These are phyloP conservation scores for Callipepla squamata DNA, from an alignment of 2,113 vertebrate genomes.

Conservation along the genomic window DNA sequence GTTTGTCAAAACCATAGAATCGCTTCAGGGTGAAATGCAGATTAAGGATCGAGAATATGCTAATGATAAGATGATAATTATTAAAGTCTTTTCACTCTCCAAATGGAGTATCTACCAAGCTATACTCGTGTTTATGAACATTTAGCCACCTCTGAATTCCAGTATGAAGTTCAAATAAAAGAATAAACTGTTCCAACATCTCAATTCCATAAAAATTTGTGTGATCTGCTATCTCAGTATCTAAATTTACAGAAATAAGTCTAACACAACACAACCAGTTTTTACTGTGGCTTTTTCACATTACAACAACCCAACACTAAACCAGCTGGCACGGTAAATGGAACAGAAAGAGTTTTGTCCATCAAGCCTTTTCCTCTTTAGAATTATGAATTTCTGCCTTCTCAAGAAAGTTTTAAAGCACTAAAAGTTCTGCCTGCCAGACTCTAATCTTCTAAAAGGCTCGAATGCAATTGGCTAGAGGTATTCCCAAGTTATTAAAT, in stretches of 20 bases:
- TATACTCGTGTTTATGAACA: not conserved
- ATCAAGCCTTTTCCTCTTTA: not conserved
- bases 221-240: not conserved
- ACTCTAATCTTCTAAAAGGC: not conserved
- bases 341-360: not conserved
- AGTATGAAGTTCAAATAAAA: not conserved
- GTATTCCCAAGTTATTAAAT: not conserved
- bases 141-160: not conserved
- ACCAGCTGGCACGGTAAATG: not conserved
- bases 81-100: not conserved
- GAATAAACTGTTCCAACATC: not conserved
- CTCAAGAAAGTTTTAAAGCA: not conserved
- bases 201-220: not conserved
- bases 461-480: not conserved
- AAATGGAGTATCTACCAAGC: not conserved
- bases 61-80: not conserved
- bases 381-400: not conserved
- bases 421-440: not conserved
- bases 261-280: not conserved
- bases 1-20: not conserved
- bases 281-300: not conserved
- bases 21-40: not conserved
- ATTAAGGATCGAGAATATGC: not conserved
- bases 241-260: not conserved
- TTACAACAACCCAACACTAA: not conserved